Conservation (phyloP, 2,113 vertebrate genomes). For the Chauna torquata region DNA sequence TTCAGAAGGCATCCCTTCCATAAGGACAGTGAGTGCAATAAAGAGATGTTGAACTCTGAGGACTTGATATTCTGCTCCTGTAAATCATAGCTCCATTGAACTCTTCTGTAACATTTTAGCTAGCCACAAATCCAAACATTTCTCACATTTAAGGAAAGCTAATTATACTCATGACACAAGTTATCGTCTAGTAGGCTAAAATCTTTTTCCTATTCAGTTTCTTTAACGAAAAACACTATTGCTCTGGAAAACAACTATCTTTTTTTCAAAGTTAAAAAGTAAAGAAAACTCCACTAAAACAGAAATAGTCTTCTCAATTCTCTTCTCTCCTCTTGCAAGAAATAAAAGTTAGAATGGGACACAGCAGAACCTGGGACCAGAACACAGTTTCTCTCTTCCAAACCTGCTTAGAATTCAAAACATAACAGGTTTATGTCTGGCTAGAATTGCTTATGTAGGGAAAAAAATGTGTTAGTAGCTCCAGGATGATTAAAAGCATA, state of each 20-base stretch:
- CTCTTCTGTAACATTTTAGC: background rate
- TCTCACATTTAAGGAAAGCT: background rate
- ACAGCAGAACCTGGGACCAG: background rate
- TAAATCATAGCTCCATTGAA: background rate
- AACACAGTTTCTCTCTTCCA: background rate
- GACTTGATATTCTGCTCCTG: background rate
- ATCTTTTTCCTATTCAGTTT: background rate
- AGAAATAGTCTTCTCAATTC: background rate
- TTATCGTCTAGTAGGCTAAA: background rate
- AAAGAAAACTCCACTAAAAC: background rate
- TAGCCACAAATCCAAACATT: conserved; percentile 8
- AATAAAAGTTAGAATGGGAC: background rate
- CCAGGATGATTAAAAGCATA: background rate
- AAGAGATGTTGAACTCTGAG: background rate
- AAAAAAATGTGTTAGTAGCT: background rate
- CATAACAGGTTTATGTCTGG: background rate
- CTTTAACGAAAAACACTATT: background rate
- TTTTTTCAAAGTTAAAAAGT: background rate
- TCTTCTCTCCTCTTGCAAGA: background rate
- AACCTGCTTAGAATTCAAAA: background rate
- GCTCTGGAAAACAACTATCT: background rate
- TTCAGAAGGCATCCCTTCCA: conserved; percentile 33
- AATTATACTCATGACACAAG: background rate
- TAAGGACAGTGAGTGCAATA: background rate
- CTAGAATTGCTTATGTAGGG: background rate